Evolutionary conservation across 2,113 vertebrate species (phyloP), one percentile per base, ranked within the genome.

Genomic region (Dendrocopos noguchii): DNA sequence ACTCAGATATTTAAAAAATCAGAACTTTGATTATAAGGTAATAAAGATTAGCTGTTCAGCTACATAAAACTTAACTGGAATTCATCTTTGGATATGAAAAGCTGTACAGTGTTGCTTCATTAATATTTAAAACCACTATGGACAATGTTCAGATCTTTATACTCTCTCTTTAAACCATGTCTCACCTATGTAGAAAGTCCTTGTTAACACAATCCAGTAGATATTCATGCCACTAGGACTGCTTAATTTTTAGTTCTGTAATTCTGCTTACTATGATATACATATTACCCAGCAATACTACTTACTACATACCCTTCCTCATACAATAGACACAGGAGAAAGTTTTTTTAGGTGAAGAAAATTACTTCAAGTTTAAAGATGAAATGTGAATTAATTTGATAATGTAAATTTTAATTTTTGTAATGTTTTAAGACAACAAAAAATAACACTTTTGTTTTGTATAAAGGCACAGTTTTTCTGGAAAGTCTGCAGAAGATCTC

Each of bases 41-140:
- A 88, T 33, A 77, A 83, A 71, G 57, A 94, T 96, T 94, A 92
- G 91, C 94, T 93, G 95, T 84, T 96, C 94, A 95, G 61, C 64
- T 87, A 83, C 87, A 80, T 86, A 91, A 90, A 77, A 39, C 53
- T 86, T 78, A 92, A 87, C 90, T 81, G 57, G 27, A 82, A 94
- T 92, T 95, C 66, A 91, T 7, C 4, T 82, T 70, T 76, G 64
- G 71, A 82, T 87, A 86, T 90, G 73, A 34, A 90, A 76, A 96
- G 57, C 67, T 80, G 78, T 88, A 42, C 21, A 50, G 29, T 15
- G 15, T 55, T 81, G 73, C 31, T 79, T 73, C 55, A 61, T 84
- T 87, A 80, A 56, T 66, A 89, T 87, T 90, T 93, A 96, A 95
- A 95, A 84, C 86, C 47, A 57, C 21, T 31, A 1, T 33, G 44